These are phyloP conservation scores for Dromiciops gliroides DNA, from an alignment of 2,113 vertebrate genomes.

Conservation along the genomic window DNA sequence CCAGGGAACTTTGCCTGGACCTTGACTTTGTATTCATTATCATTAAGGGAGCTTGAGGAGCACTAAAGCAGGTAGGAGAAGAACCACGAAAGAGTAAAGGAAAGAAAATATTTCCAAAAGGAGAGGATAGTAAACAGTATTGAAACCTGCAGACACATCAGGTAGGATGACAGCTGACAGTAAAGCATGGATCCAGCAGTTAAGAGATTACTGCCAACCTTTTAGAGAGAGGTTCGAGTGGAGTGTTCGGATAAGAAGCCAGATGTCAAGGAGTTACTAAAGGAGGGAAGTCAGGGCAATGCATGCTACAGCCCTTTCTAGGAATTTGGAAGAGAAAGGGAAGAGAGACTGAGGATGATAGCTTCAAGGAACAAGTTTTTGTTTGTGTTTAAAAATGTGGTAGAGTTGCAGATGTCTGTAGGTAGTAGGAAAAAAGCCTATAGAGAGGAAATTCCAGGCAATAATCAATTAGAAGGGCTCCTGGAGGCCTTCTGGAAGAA, in stretches of 20 bases:
- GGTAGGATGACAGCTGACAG: neutral
- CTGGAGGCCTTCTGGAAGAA: neutral
- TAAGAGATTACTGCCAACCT: neutral
- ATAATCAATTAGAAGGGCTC: neutral
- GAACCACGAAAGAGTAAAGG: neutral
- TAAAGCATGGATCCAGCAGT: neutral
- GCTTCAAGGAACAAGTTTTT: neutral
- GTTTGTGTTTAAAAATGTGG: neutral
- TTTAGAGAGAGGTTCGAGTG: neutral
- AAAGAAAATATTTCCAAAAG: neutral
- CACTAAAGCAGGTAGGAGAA: neutral
- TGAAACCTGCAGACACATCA: neutral
- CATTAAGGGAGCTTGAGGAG: neutral
- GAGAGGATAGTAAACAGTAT: neutral
- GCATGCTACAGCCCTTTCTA: neutral
- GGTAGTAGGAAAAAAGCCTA: neutral
- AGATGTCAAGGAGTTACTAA: neutral
- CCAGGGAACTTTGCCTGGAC: neutral
- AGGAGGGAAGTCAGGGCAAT: neutral
- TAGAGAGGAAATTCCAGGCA: neutral
- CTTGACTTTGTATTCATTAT: neutral
- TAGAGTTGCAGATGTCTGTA: neutral
- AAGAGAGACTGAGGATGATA: neutral
- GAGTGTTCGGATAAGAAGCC: neutral
- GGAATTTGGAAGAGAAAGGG: neutral